Evolutionary conservation across 2,113 vertebrate species (phyloP), one percentile per base, ranked within the genome.

Genomic region (Trichomycterus rosablanca): DNA sequence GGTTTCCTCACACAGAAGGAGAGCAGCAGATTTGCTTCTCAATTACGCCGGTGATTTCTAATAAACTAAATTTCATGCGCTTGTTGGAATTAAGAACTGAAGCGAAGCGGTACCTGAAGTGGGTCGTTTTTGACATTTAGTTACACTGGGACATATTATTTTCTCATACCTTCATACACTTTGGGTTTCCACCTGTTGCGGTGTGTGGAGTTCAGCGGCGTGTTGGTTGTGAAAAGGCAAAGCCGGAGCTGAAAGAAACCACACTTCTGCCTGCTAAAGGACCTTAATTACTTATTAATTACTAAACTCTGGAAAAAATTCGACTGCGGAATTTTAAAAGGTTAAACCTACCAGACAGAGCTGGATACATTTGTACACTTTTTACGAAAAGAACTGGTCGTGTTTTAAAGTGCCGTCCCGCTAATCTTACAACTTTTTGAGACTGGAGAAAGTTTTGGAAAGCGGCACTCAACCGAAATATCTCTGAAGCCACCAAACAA

Each of bases 401-500:
- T 30, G 26, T 7, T 30, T 7, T 7, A 30, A 20, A 20, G 24
- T 18, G 26, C 15, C 7, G 46, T 19, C 1, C 5, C 1, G 50
- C 20, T 8, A 34, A 24, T 16, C 35, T 18, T 68, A 20, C 39
- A 37, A 50, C 50, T 58, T 43, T 58, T 43, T 49, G 8, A 61
- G 49, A 48, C 53, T 60, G 48, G 49, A 46, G 42, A 40, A 60
- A 60, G 48, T 56, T 59, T 58, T 63, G 30, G 53, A 54, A 51
- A 73, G 32, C 32, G 20, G 14, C 19, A 22, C 49, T 20, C 23
- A 60, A 30, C 20, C 30, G 11, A 15, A 11, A 49, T 43, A 26
- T 37, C 22, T 1, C 15, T 37, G 14, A 30, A 3, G 22, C 11
- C 42, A 30, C 52, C n/a, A 39, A 50, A 44, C 58, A 62, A 62